A percentile compares a stretch with the other conserved stretches of the same genome.
phyloP scores from a whole-genome alignment of 1,140 invertebrate genomes.

The Drosophila sturtevanti region DNA sequence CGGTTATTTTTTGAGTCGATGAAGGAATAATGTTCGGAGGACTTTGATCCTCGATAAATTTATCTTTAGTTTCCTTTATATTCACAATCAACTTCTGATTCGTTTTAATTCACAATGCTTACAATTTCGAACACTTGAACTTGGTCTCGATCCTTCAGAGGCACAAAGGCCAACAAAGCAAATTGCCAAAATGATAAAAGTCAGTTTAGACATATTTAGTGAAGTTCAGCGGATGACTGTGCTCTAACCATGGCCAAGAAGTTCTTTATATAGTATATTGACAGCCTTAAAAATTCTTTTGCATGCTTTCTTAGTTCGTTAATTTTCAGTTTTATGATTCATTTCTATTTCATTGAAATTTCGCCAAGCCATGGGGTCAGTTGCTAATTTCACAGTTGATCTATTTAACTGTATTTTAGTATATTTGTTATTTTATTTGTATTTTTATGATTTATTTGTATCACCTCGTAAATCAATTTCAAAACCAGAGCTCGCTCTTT shows the following conservation, averaged over 20 bases:
- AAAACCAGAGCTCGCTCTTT: conserved; percentile 33
- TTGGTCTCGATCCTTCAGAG: not conserved
- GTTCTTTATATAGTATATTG: conserved; percentile 48
- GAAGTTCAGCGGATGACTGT: conserved; percentile 47
- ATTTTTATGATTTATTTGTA: conserved; percentile 34
- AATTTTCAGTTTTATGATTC: not conserved
- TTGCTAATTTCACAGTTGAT: conserved; percentile 38
- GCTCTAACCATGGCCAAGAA: not conserved
- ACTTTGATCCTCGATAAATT: not conserved
- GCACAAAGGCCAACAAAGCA: conserved; percentile 11
- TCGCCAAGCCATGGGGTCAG: conserved; percentile 18
- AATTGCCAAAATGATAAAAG: conserved; percentile 20
- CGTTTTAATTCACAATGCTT: not conserved
- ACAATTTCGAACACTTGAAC: conserved; percentile 4
- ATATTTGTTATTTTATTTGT: conserved; percentile 1
- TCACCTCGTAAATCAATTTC: conserved; percentile 66
- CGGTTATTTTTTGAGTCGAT: no score
- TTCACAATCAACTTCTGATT: not conserved
- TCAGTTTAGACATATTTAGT: conserved; percentile 31
- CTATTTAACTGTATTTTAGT: conserved; percentile 16
- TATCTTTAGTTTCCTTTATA: not conserved
- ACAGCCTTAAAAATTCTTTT: not conserved
- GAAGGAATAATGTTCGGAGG: not conserved
- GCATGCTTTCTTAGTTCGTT: conserved; percentile 14
- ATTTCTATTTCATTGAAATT: conserved; percentile 30